Conservation (phyloP, 35 echinoderm and acorn worm genomes). For the Nesometra sesokonis region DNA sequence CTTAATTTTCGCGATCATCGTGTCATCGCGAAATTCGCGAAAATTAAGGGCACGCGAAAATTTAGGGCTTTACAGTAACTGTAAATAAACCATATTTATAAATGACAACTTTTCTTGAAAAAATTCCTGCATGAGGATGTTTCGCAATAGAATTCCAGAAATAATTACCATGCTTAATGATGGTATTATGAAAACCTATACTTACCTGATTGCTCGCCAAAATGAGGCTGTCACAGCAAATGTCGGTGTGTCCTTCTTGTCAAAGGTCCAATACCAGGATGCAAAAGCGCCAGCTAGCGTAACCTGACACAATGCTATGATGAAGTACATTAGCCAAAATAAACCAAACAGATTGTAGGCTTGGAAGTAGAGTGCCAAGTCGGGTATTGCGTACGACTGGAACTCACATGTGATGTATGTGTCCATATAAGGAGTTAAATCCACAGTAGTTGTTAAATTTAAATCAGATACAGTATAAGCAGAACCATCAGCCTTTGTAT, state of each 20-base stretch:
- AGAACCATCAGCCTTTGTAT: not conserved
- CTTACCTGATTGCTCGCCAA: slow-evolving; percentile 62
- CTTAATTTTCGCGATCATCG: too few relatives aligned
- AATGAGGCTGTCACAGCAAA: slow-evolving; percentile 46
- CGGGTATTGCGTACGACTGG: slow-evolving; percentile 39
- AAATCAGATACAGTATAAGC: not conserved
- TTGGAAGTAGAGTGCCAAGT: slow-evolving; percentile 63
- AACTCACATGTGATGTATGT: slow-evolving; percentile 45
- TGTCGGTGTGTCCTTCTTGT: slow-evolving; percentile 67
- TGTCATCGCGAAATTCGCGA: too few relatives aligned
- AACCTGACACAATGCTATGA: slow-evolving; percentile 75
- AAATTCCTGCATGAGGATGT: too few relatives aligned
- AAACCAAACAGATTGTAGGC: slow-evolving; percentile 80
- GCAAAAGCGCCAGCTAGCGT: slow-evolving; percentile 88
- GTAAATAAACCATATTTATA: too few relatives aligned
- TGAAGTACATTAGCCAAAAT: slow-evolving; percentile 87
- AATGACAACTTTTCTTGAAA: too few relatives aligned
- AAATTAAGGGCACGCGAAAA: too few relatives aligned
- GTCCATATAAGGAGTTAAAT: not conserved
- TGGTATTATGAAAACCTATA: not conserved
- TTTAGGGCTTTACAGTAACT: too few relatives aligned
- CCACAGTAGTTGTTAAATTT: not conserved
- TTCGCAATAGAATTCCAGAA: too few relatives aligned
- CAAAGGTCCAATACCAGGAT: slow-evolving; percentile 83
- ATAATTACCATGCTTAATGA: too few relatives aligned